phyloP scores from a whole-genome alignment of 2,888 invertebrate species.

The Tenthredo scrophulariae region DNA sequence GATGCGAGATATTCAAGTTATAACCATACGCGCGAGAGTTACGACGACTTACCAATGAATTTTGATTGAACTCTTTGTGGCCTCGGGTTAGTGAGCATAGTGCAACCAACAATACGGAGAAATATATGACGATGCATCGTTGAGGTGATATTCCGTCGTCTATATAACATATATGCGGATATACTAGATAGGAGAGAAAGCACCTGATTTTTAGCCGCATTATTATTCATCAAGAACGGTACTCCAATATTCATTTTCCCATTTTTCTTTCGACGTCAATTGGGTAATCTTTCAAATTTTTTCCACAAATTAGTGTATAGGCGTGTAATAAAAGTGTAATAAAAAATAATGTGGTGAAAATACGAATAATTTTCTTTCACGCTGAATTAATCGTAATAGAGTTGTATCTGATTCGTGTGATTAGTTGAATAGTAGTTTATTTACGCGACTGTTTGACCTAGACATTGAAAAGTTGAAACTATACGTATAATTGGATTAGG shows the following conservation, averaged over 20 bases:
- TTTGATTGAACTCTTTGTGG: neutral
- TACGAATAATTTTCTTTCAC: neutral
- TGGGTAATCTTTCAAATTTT: neutral
- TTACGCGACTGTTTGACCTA: constrained; percentile 9
- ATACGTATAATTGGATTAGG: neutral
- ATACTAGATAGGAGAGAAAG: neutral
- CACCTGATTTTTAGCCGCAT: neutral
- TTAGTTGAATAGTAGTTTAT: neutral
- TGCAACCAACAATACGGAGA: neutral
- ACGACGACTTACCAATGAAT: neutral
- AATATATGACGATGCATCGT: neutral
- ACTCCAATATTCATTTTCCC: neutral
- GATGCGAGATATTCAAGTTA: neutral
- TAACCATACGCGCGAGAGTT: neutral
- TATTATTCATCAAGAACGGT: neutral
- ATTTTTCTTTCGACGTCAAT: neutral
- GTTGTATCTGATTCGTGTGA: neutral
- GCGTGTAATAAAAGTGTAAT: neutral
- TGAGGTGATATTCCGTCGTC: neutral
- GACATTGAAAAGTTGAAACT: constrained; percentile 6
- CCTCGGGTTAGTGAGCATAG: neutral
- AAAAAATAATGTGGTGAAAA: neutral
- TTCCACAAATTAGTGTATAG: neutral
- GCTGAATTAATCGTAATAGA: neutral
- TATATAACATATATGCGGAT: neutral